These are phyloP conservation scores for Acronicta psi DNA, from an alignment of 2,888 invertebrate species.

Conservation along the genomic window DNA sequence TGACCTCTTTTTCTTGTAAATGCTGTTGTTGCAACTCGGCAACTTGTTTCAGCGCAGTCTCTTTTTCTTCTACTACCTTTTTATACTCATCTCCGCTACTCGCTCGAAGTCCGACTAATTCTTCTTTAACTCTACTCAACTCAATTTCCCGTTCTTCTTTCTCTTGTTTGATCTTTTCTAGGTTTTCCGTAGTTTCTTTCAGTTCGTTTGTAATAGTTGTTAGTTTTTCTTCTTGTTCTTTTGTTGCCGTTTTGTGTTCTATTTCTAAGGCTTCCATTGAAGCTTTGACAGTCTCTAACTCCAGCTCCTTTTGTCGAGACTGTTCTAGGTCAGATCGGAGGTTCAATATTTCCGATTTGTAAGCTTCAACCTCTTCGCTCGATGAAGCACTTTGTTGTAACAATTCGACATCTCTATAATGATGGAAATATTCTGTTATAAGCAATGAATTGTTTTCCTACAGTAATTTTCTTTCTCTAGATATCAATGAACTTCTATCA, in stretches of 20 bases:
- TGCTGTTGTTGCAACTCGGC: constrained; percentile 72
- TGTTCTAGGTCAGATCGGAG: constrained; percentile 82
- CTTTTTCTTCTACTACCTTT: constrained; percentile 77
- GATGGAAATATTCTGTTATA: constrained; percentile 7
- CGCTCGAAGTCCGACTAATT: constrained; percentile 74
- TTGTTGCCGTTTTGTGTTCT: constrained; percentile 79
- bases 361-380: constrained; percentile 84
- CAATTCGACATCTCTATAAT: constrained; percentile 80
- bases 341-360: constrained; percentile 78
- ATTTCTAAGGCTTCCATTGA: constrained; percentile 82
- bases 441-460: no score
- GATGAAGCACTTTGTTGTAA: constrained; percentile 84
- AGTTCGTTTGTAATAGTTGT: constrained; percentile 73
- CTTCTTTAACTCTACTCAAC: constrained; percentile 76
- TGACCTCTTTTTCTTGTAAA: constrained; percentile 83
- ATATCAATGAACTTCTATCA: no score
- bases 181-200: constrained; percentile 76
- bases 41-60: constrained; percentile 74
- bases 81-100: constrained; percentile 81
- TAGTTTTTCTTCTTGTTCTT: constrained; percentile 80
- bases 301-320: constrained; percentile 88
- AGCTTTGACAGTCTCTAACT: constrained; percentile 80
- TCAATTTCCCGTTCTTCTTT: constrained; percentile 76
- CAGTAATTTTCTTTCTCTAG: no score
- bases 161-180: constrained; percentile 74